Evolutionary conservation across 2,797 vertebrate species (phyloP).

Genomic region (Phataginus tricuspis): DNA sequence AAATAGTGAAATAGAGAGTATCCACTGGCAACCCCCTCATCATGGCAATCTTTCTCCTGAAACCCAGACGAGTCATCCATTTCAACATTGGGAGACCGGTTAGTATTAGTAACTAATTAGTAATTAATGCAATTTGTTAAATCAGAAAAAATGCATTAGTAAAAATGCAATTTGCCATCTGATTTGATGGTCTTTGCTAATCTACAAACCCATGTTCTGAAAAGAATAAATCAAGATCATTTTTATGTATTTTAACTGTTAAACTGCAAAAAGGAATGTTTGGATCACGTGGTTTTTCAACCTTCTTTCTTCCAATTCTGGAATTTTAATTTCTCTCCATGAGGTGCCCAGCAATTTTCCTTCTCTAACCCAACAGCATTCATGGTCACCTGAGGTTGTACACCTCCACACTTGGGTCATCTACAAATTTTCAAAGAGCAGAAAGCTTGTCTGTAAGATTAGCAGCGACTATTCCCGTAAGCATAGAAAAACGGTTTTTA

Average conservation of each 20-base stretch:
- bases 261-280: neutral
- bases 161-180: neutral
- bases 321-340: neutral
- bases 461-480: neutral
- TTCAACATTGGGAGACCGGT: neutral
- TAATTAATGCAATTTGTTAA: too few relatives aligned
- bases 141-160: too few relatives aligned
- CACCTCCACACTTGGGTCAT: neutral
- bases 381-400: neutral
- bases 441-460: neutral
- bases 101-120: neutral
- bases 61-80: neutral
- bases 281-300: neutral
- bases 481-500: neutral
- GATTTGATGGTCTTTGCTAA: neutral
- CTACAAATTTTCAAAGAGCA: neutral
- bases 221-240: neutral
- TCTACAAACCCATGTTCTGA: neutral
- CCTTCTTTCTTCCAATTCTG: neutral
- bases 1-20: neutral
- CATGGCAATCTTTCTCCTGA: neutral
- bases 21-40: neutral
- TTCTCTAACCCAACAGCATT: neutral
- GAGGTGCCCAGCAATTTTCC: neutral
- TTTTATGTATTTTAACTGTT: neutral